A percentile compares a stretch with the other conserved stretches of the same genome.
Evolutionary conservation across 2,888 invertebrate species (phyloP).

Genomic region (Lycocerus yunnanus): DNA sequence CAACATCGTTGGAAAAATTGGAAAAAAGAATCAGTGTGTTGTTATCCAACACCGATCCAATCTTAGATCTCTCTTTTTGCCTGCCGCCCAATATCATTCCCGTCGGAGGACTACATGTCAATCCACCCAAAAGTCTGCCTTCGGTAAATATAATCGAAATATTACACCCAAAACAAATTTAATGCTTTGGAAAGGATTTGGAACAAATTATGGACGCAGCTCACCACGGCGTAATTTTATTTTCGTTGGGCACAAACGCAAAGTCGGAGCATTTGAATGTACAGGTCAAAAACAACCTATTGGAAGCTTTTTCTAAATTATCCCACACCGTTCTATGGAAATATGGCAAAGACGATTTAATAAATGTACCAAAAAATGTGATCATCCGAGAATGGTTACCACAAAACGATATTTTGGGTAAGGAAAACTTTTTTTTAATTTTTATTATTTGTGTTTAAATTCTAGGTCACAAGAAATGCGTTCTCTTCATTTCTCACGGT

Average conservation of each 20-base stretch:
- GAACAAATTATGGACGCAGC: slow-evolving; percentile 45
- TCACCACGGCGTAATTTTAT: slow-evolving; percentile 49
- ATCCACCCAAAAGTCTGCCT: slow-evolving; percentile 39
- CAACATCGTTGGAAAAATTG: slow-evolving; percentile 36
- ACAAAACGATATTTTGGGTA: slow-evolving; percentile 50
- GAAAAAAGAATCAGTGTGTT: slow-evolving; percentile 41
- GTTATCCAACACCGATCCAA: slow-evolving; percentile 44
- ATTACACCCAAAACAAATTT: neutral
- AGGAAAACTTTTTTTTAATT: neutral
- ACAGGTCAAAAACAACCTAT: slow-evolving; percentile 37
- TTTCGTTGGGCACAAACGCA: slow-evolving; percentile 51
- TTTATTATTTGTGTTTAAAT: neutral
- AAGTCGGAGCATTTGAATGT: slow-evolving; percentile 42
- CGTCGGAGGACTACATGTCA: slow-evolving; percentile 49
- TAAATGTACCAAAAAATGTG: slow-evolving; percentile 46
- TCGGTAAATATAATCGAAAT: slow-evolving; percentile 34
- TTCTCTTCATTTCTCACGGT: slow-evolving; percentile 37
- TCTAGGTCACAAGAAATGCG: slow-evolving; percentile 37
- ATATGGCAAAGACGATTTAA: slow-evolving; percentile 24
- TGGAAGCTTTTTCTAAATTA: slow-evolving; percentile 48
- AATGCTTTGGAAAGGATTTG: slow-evolving; percentile 38
- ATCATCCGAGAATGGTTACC: slow-evolving; percentile 47
- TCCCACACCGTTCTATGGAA: neutral
- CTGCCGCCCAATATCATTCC: slow-evolving; percentile 49
- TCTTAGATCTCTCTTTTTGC: slow-evolving; percentile 43